Base-by-base conservation (phyloP, 2,888 invertebrate genomes). In the Quadriops clusia region DNA sequence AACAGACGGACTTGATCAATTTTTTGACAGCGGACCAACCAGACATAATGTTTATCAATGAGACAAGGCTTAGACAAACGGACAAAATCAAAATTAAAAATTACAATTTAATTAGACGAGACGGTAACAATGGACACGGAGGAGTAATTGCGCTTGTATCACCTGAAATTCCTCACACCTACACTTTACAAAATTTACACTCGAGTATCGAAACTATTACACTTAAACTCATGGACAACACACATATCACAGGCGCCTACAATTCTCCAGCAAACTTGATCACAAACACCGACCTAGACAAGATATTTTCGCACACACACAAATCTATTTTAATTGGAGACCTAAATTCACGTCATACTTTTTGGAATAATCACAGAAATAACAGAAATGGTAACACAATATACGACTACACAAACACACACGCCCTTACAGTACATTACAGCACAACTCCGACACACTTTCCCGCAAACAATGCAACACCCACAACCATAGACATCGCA, bases 341-440 rank as follows among this genome's bases (percentile, higher is more conserved):
- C 9, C 33, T 28, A 11, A 43, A 43, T 26, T 38, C 43, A 3
- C 28, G 36, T 11, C 42, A 42, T 18, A 8, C 10, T 3, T 23
- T 3, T 13, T 44, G 41, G 40, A 29, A 38, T 10, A 41, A 40
- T 24, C 28, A 30, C 18, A 17, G 5, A 1, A 23, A 10, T 5
- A 44, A 42, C 20, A 17, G n/a, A 25, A 43, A 41, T 16, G 42
- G 41, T 2, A 30, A 12, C 26, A 35, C 23, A 5, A 7, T 44
- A 7, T 17, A 14, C 5, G 29, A 37, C 3, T 41, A 30, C 13
- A 14, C 17, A 18, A 13, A 11, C 7, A 29, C 15, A 2, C 23
- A 23, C 5, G 28, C 28, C 21, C 18, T 22, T 2, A 12, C 21
- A 6, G 9, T 42, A 1, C 6, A 28, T 20, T 11, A 16, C 8